phyloP scores from a whole-genome alignment of 2,797 vertebrate species.

The Delichon dasypus region DNA sequence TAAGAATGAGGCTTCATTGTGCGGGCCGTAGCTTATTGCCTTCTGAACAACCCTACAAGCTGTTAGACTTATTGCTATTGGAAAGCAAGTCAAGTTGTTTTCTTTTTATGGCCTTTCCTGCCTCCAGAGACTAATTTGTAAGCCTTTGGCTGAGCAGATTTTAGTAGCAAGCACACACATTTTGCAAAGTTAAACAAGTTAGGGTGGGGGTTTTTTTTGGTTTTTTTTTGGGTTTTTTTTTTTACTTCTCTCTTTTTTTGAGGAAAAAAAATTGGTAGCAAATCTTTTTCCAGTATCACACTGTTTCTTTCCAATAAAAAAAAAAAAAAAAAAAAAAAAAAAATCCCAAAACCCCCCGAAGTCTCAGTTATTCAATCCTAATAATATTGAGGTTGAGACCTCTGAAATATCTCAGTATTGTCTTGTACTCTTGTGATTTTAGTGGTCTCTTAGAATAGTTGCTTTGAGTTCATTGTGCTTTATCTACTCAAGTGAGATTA shows the following conservation, averaged over 20 bases:
- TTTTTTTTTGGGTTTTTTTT: not conserved
- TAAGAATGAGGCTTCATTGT: not conserved
- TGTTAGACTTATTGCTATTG: not conserved
- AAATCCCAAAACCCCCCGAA: not conserved
- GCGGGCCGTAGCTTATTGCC: not conserved
- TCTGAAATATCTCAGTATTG: not conserved
- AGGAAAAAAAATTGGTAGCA: not conserved
- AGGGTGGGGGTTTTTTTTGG: not conserved
- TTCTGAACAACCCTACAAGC: not conserved
- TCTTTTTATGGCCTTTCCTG: conserved; percentile 12
- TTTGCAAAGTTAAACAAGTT: not conserved
- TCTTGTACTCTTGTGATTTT: not conserved
- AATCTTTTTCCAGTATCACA: not conserved
- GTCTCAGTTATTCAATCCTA: not conserved
- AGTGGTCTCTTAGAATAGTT: not conserved
- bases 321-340: not conserved
- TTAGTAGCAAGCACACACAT: not conserved
- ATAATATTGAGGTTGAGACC: not conserved
- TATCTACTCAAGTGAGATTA: not conserved
- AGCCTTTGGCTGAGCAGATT: not conserved
- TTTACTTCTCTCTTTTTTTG: not conserved
- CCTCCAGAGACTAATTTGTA: conserved; percentile 15
- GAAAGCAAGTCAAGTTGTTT: not conserved
- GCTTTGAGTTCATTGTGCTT: not conserved
- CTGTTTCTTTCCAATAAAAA: not conserved